phyloP scores from a whole-genome alignment of 2,797 vertebrate genomes.

The Mormyrus hasselquistii region DNA sequence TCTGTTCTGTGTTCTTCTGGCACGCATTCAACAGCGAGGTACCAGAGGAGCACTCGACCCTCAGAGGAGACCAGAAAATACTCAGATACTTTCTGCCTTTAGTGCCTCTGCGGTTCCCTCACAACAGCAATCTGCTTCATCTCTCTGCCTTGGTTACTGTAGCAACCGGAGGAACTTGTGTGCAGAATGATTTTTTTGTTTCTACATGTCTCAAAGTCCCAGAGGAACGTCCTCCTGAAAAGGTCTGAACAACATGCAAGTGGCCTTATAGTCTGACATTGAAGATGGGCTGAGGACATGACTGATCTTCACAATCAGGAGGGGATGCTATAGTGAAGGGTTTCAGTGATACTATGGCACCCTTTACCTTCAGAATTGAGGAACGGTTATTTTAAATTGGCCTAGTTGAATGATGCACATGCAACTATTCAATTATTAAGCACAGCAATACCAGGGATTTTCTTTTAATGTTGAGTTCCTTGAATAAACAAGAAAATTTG shows the following conservation, averaged over 20 bases:
- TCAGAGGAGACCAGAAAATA: not conserved
- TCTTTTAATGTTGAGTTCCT: not conserved
- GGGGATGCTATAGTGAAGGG: not conserved
- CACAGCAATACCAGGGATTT: not conserved
- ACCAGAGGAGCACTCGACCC: not conserved
- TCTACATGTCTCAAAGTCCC: not conserved
- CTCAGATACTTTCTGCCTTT: not conserved
- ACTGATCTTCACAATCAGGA: not conserved
- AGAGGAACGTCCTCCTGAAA: not conserved
- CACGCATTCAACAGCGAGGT: not conserved
- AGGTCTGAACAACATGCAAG: not conserved
- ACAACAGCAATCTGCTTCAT: not conserved
- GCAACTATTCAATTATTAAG: not conserved
- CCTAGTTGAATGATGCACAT: not conserved
- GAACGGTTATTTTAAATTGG: not conserved
- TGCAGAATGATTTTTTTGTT: not conserved
- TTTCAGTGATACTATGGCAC: not conserved
- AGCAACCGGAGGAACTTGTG: not conserved
- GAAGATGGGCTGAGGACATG: not conserved
- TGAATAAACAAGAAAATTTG: not conserved
- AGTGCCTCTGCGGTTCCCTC: not conserved
- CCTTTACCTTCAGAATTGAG: not conserved
- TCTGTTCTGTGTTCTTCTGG: not conserved
- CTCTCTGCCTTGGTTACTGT: conserved; percentile 8
- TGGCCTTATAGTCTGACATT: not conserved